Percentiles rank a stretch among this genome's conserved stretches.
These are phyloP conservation scores for Cynopterus sphinx DNA, from an alignment of 2,797 vertebrate species.

Conservation along the genomic window DNA sequence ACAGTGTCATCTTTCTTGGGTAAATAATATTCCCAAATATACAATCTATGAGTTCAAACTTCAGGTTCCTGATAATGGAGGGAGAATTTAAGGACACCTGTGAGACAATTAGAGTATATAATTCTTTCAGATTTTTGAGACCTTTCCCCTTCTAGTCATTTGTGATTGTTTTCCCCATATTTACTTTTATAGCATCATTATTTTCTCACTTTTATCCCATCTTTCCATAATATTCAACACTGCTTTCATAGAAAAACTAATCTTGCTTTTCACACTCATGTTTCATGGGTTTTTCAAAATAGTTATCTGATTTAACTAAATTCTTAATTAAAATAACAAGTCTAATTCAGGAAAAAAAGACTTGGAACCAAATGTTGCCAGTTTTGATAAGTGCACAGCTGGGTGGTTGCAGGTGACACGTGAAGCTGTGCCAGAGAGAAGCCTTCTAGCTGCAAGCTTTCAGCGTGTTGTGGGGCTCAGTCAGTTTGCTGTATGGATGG, in stretches of 20 bases:
- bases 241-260: not conserved
- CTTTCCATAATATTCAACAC: not conserved
- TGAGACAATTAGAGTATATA: not conserved
- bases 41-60: not conserved
- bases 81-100: not conserved
- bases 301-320: constrained; percentile 8
- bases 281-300: constrained; percentile 22
- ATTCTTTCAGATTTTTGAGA: not conserved
- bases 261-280: not conserved
- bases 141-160: not conserved
- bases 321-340: not conserved
- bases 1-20: not conserved
- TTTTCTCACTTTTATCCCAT: not conserved
- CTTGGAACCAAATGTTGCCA: not conserved
- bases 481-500: not conserved
- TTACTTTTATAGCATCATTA: not conserved
- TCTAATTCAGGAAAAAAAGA: not conserved
- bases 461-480: too few relatives aligned
- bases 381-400: not conserved
- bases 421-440: not conserved
- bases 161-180: not conserved
- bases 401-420: not conserved
- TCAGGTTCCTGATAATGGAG: not conserved
- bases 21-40: not conserved
- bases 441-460: not conserved